Percentiles rank a stretch among this genome's conserved stretches.
Evolutionary conservation across 92 coral and sea anemone genomes (phyloP).

Genomic region (Epizoanthus scotinus): DNA sequence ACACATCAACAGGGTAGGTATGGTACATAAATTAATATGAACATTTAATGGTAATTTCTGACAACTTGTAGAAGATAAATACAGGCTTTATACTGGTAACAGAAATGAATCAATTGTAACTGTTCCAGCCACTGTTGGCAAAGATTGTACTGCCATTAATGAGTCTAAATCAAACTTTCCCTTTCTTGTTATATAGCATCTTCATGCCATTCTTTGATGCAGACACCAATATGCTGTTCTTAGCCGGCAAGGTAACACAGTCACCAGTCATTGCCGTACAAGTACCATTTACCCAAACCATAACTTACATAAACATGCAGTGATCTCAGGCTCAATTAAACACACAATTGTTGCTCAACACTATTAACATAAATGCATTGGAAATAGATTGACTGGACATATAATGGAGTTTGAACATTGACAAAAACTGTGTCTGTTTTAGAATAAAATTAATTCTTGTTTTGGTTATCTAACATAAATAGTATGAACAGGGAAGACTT

Average conservation of each 20-base stretch:
- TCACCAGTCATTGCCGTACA: background rate
- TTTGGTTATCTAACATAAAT: too few relatives aligned
- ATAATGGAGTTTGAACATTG: background rate
- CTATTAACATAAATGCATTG: too few relatives aligned
- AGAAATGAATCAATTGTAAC: too few relatives aligned
- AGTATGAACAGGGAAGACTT: too few relatives aligned
- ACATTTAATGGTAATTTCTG: background rate
- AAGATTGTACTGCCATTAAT: too few relatives aligned
- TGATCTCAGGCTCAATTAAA: too few relatives aligned
- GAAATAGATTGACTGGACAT: background rate
- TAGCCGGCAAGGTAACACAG: constrained; percentile 86
- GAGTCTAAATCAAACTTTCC: background rate
- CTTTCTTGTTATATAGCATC: constrained; percentile 50
- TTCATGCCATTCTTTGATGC: constrained; percentile 94
- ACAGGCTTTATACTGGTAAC: too few relatives aligned
- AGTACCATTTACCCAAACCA: background rate
- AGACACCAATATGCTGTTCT: constrained; percentile 87
- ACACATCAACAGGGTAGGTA: constrained; percentile 75
- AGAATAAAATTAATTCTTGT: background rate
- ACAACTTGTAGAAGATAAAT: too few relatives aligned
- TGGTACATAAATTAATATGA: background rate
- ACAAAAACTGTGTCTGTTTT: background rate
- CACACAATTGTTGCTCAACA: too few relatives aligned
- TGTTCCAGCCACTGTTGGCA: too few relatives aligned
- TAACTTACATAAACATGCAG: background rate